Percentiles rank a stretch among this genome's conserved stretches.
Evolutionary conservation across 2,888 invertebrate genomes (phyloP).

Genomic region (Thelaira solivaga): DNA sequence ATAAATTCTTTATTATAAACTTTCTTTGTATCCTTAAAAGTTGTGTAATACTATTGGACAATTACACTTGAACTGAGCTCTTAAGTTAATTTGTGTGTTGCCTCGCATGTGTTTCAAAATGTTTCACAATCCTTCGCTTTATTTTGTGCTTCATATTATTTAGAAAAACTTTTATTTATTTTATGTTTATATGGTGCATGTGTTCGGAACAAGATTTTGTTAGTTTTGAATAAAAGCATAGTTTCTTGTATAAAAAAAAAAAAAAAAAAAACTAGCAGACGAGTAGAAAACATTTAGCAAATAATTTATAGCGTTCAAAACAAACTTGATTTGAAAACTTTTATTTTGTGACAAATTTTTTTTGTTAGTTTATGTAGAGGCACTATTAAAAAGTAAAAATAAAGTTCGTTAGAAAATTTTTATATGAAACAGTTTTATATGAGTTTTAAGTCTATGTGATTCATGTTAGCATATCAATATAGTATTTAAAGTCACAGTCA

Average conservation of each 20-base stretch:
- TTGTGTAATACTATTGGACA: not conserved
- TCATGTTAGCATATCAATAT: no score
- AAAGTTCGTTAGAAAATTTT: not conserved
- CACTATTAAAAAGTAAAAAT: no score
- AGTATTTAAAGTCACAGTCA: no score
- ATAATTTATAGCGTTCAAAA: constrained; percentile 30
- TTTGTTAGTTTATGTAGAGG: not conserved
- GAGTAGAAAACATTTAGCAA: no score
- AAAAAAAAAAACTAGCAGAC: no score
- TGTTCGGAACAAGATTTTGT: constrained; percentile 9
- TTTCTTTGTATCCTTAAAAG: not conserved
- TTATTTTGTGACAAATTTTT: constrained; percentile 6
- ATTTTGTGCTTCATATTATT: not conserved
- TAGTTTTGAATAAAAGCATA: not conserved
- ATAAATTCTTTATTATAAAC: not conserved
- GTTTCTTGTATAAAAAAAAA: not conserved
- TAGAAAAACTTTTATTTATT: not conserved
- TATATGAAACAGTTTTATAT: no score
- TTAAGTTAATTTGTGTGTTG: constrained; percentile 5
- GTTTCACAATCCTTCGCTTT: not conserved
- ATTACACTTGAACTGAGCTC: constrained; percentile 6
- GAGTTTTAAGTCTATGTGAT: no score
- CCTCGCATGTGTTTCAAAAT: not conserved
- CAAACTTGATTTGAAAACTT: constrained; percentile 39
- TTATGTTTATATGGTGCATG: not conserved